Base-by-base conservation (phyloP, 2,797 vertebrate genomes). In the Vespertilio murinus region DNA sequence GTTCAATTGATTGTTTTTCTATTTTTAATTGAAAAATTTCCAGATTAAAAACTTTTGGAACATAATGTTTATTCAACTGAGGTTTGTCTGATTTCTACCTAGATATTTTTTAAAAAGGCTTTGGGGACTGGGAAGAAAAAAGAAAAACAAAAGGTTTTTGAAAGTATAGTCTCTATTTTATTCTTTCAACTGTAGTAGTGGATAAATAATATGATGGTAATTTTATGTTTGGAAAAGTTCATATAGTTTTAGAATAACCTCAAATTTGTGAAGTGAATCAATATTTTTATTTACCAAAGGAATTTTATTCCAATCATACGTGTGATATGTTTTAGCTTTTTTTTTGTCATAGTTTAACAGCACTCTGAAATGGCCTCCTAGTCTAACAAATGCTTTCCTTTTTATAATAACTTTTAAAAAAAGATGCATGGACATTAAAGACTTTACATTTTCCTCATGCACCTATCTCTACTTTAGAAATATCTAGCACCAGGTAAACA, bases 21-120 rank as follows among this genome's bases (percentile, higher is more conserved):
- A 5, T 4, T 67, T 73, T 82, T 92, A 59, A 94, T 82, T 88
- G 38, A 17, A 90, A 83, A 38, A 35, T 94, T 90, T 82, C 20
- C 35, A 90, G 83, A 82, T 82, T 78, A 86, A 88, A 97, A 61
- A 35, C 22, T 14, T 93, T 56, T 80, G 64, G 14, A 82, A 90
- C 25, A 30, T 78, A 79, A 45, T 84, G 22, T 91, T 38, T 79
- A 52, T 65, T 65, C 33, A 80, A 49, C 49, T 80, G 35, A 84
- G n/a, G 17, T n/a, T n/a, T 54, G 16, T 82, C 54, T 88, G 25
- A 40, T 91, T 93, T 84, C 69, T 89, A 56, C 38, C 45, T 82
- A 42, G 25, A 45, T 25, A 40, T 40, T 54, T n/a, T n/a, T n/a
- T n/a, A n/a, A n/a, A n/a, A n/a, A n/a, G n/a, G n/a, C n/a, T n/a